Evolutionary conservation across 2,888 invertebrate genomes (phyloP).

Genomic region (Chorisops tibialis): DNA sequence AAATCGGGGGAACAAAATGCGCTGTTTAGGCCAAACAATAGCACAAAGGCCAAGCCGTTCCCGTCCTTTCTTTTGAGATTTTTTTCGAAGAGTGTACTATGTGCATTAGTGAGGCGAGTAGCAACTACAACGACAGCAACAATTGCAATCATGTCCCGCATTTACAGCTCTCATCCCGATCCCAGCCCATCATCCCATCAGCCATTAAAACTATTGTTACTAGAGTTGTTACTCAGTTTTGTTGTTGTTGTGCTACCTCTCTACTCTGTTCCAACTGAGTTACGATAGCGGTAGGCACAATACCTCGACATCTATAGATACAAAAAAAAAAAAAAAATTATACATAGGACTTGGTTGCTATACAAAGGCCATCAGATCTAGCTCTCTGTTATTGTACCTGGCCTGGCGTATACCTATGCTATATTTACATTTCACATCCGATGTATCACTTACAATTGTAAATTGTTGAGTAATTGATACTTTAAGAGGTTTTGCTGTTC

Average conservation of each 20-base stretch:
- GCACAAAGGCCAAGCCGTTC: background rate
- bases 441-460: constrained; percentile 37
- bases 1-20: constrained; percentile 1
- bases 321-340: background rate
- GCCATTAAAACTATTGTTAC: constrained; percentile 21
- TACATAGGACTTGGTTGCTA: background rate
- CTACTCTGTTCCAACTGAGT: constrained; percentile 17
- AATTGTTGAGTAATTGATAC: constrained; percentile 39
- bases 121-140: constrained; percentile 13
- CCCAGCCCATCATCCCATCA: constrained; percentile 26
- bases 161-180: constrained; percentile 7
- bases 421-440: constrained; percentile 32
- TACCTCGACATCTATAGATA: constrained; percentile 2
- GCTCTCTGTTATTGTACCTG: background rate
- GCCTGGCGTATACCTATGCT: background rate
- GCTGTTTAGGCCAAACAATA: constrained; percentile 9
- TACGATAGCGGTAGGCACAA: constrained; percentile 12
- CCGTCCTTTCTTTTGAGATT: background rate
- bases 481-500: constrained; percentile 32
- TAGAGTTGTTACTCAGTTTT: background rate
- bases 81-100: background rate
- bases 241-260: constrained; percentile 10
- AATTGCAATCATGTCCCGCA: constrained; percentile 30
- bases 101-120: constrained; percentile 6
- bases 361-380: background rate